Evolutionary conservation across 1,140 invertebrate genomes (phyloP).

Genomic region (Babylonia areolata): DNA sequence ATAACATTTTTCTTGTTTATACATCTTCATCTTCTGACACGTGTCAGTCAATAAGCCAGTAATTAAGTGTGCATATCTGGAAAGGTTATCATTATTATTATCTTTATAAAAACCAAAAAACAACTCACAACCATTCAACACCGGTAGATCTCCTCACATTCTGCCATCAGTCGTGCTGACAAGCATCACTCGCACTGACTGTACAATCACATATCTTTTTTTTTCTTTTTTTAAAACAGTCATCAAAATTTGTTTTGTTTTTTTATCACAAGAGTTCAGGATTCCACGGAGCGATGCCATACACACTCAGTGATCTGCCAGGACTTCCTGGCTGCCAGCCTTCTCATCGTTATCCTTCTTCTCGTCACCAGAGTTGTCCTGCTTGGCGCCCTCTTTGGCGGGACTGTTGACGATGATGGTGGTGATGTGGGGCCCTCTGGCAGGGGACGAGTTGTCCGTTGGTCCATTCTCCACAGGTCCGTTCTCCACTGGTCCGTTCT

Average conservation of each 20-base stretch:
- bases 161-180: no score
- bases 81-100: background rate
- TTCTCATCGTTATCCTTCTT: background rate
- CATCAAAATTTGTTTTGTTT: no score
- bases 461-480: background rate
- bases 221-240: no score
- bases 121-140: background rate
- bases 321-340: background rate
- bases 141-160: no score
- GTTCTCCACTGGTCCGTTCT: background rate
- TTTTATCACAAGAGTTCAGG: no score
- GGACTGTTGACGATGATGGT: conserved; percentile 39
- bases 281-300: no score
- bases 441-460: background rate
- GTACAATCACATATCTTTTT: no score
- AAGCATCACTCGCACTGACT: background rate
- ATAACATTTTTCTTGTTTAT: background rate
- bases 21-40: background rate
- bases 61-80: background rate
- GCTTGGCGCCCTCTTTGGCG: background rate
- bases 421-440: conserved; percentile 28
- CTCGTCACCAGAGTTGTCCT: background rate
- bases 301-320: no score
- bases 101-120: no score
- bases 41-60: background rate